phyloP scores from a whole-genome alignment of 2,113 vertebrate species.

The Passer montanus region DNA sequence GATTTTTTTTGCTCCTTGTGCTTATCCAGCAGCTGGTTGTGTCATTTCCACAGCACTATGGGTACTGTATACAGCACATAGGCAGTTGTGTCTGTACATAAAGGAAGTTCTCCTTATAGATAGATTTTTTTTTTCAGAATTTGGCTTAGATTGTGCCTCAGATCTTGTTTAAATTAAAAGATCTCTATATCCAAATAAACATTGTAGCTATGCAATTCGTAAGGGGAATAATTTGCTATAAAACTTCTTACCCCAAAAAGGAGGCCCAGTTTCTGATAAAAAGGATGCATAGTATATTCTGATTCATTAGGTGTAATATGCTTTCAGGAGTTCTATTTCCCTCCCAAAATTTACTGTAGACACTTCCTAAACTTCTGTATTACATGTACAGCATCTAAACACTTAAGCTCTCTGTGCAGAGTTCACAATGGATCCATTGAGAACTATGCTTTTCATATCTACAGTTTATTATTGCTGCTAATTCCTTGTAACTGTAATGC shows the following conservation, averaged over 20 bases:
- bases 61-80: background rate
- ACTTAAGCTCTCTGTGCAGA: background rate
- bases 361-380: background rate
- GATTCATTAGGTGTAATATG: background rate
- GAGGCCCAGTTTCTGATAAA: background rate
- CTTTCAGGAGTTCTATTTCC: background rate
- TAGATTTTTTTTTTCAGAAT: background rate
- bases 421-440: background rate
- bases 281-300: background rate
- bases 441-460: background rate
- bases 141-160: background rate
- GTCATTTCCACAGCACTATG: background rate
- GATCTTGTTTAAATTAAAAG: background rate
- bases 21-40: background rate
- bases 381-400: background rate
- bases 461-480: background rate
- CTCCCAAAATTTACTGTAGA: background rate
- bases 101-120: background rate
- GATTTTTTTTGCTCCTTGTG: background rate
- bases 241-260: background rate
- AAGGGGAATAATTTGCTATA: background rate
- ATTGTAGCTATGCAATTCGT: background rate
- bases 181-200: background rate
- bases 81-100: background rate
- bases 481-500: background rate